These are phyloP conservation scores for rat (Rattus norvegicus) DNA, from an alignment of 2,113 vertebrate species.

Conservation along the genomic window GRCr8 NC_086026.1:103875501-103876000, in stretches of 20 bases:
- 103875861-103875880: neutral
- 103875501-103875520: neutral
- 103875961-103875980: neutral
- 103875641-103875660: neutral
- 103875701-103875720: neutral
- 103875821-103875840: neutral
- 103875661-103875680: conserved; percentile 33
- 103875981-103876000: no score
- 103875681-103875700: neutral
- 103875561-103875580: neutral
- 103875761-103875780: neutral
- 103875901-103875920: neutral
- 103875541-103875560: neutral
- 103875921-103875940: neutral
- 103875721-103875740: neutral
- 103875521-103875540: neutral
- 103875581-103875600: neutral
- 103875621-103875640: neutral
- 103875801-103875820: neutral
- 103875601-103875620: conserved; percentile 48
- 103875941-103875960: neutral
- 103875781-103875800: neutral
- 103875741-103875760: neutral
- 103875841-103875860: neutral
- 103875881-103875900: neutral